Conservation (phyloP, 37 sponge, comb jelly and placozoan species). For the Diacarnus erythraeanus region DNA sequence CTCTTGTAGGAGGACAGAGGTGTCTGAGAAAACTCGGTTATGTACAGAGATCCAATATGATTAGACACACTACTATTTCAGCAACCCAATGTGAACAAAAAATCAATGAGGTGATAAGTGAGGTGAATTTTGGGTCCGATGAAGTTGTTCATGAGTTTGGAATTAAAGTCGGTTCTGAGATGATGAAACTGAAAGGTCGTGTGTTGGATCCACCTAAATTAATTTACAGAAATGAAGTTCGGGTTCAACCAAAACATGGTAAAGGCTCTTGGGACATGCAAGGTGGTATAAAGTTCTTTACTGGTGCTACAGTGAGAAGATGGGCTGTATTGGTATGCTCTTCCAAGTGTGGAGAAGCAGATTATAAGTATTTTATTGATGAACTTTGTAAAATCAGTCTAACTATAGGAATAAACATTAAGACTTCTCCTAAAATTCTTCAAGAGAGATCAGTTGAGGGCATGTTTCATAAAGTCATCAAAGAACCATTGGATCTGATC, state of each 20-base stretch:
- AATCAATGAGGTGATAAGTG: constrained; percentile 13
- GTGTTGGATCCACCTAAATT: constrained; percentile 62
- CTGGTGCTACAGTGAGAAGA: constrained; percentile 39
- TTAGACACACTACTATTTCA: constrained; percentile 60
- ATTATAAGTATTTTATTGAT: background rate
- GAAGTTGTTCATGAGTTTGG: constrained; percentile 53
- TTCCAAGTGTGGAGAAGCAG: background rate
- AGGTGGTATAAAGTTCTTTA: constrained; percentile 35
- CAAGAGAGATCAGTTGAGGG: background rate
- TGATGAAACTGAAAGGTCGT: constrained; percentile 51
- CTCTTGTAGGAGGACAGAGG: constrained; percentile 64
- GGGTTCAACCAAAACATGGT: background rate
- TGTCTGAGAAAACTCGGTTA: constrained; percentile 60
- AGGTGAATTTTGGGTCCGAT: constrained; percentile 21
- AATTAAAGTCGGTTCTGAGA: constrained; percentile 29
- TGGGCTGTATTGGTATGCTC: constrained; percentile 65
- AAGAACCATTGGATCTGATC: constrained; percentile 12
- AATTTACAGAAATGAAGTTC: constrained; percentile 5
- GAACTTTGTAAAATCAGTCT: background rate
- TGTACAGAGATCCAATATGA: constrained; percentile 65
- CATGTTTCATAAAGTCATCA: background rate
- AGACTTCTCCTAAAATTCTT: background rate
- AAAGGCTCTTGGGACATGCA: constrained; percentile 68
- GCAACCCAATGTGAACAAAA: constrained; percentile 33
- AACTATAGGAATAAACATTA: background rate